phyloP scores from a whole-genome alignment of 1,140 invertebrate species.

The Gonatopus flavifemur region DNA sequence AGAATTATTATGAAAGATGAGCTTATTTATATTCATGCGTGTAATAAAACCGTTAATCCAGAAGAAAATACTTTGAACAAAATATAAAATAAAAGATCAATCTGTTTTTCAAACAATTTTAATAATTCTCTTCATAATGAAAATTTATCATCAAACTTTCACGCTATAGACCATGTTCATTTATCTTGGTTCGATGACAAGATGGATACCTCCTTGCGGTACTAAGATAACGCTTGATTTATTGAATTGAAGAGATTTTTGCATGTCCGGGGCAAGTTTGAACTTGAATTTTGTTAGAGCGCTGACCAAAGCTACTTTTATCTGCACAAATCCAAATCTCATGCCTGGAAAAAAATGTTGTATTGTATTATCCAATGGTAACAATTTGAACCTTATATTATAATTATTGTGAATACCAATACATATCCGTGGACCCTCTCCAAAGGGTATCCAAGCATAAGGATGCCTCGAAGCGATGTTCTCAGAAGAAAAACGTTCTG shows the following conservation, averaged over 20 bases:
- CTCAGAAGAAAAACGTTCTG: slow-evolving; percentile 61
- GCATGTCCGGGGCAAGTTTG: slow-evolving; percentile 23
- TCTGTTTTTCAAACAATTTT: too few species aligned
- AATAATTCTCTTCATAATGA: too few species aligned
- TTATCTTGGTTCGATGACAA: slow-evolving; percentile 21
- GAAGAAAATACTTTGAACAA: too few species aligned
- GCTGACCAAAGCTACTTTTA: slow-evolving; percentile 46
- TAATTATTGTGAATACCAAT: slow-evolving; percentile 58
- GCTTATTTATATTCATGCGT: too few species aligned
- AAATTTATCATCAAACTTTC: too few species aligned
- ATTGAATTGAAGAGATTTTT: slow-evolving; percentile 46
- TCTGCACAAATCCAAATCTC: slow-evolving; percentile 56
- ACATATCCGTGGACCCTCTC: slow-evolving; percentile 59
- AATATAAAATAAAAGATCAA: too few species aligned
- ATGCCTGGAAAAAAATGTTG: slow-evolving; percentile 32
- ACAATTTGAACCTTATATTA: too few species aligned
- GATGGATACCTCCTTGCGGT: slow-evolving; percentile 49
- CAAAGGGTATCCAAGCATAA: slow-evolving; percentile 55
- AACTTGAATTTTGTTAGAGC: slow-evolving; percentile 18
- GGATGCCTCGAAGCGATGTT: slow-evolving; percentile 36
- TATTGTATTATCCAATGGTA: background rate
- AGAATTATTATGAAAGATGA: too few species aligned
- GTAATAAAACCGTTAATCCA: too few species aligned
- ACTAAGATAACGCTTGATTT: slow-evolving; percentile 41
- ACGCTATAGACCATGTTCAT: too few species aligned